Evolutionary conservation across 2,797 vertebrate species (phyloP).

Genomic region (Nothura maculosa): DNA sequence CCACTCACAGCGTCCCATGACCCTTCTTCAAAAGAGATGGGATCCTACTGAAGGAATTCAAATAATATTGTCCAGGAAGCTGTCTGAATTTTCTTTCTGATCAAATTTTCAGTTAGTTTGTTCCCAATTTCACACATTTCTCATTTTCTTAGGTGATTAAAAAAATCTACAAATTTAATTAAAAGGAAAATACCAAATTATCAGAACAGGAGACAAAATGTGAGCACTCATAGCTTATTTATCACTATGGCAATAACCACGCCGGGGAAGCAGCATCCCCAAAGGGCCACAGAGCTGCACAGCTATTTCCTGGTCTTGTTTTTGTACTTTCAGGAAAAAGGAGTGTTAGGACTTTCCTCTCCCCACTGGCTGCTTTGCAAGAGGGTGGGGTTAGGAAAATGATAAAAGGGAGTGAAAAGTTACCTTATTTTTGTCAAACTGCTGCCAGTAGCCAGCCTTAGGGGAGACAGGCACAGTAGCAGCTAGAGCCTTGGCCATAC

Average conservation of each 20-base stretch:
- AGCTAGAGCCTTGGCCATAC: not conserved
- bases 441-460: constrained; percentile 13
- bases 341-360: constrained; percentile 18
- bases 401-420: not conserved
- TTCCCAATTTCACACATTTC: not conserved
- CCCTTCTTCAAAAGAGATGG: not conserved
- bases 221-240: not conserved
- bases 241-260: not conserved
- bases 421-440: constrained; percentile 10
- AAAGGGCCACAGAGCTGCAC: not conserved
- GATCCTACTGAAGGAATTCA: not conserved
- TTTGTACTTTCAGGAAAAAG: constrained; percentile 31
- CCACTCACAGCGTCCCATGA: not conserved
- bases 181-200: not conserved
- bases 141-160: not conserved
- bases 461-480: not conserved
- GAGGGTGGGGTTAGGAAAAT: not conserved
- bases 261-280: not conserved
- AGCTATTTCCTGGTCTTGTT: constrained; percentile 20
- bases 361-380: not conserved
- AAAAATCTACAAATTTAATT: not conserved
- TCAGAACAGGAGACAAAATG: not conserved
- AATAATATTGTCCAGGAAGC: not conserved
- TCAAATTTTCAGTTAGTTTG: not conserved
- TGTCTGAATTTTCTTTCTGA: not conserved